Evolutionary conservation across 1,140 invertebrate species (phyloP), one percentile per base, ranked within the genome.

Genomic region (Ganaspis sp.): DNA sequence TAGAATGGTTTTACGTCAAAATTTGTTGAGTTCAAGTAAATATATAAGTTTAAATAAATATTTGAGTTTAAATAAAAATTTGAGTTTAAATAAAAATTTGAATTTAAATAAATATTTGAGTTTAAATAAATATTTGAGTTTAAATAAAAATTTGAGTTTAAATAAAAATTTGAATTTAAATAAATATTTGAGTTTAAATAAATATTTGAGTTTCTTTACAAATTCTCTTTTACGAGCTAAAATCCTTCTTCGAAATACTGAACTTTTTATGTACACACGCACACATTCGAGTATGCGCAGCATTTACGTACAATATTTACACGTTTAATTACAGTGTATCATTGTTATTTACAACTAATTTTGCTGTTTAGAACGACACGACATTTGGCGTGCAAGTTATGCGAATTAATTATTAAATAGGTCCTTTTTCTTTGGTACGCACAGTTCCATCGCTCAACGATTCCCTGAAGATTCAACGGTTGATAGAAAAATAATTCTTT

Each of bases 271-370:
- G 17, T 38, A 64, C 53, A 76, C 75, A 73, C 70, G 70, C 53
- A 73, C 26, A 72, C 71, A 81, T 72, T 80, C 73, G 15, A 45
- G 71, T 76, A 75, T 73, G 45, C 78, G 17, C 29, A 78, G 76
- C 77, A 75, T 23, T 74, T 79, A 74, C 78, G 70, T 82, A 79
- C 80, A 79, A 72, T 83, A 83, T 88, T 80, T 87, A 87, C 85
- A 87, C 80, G 76, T 86, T 83, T 88, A 86, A 82, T 89, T 88
- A 88, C 87, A 88, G 81, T 78, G 83, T 80, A 80, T 64, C 3
- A 64, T 29, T 29, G 58, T 78, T 89, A 87, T 90, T 83, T 90
- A 89, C 86, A 90, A 76, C 86, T 89, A 90, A 87, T 89, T 89
- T 89, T 90, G 86, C 88, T 87, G 81, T 90, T 88, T 87, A 85